These are phyloP conservation scores for Todiramphus saurophagus DNA, from an alignment of 2,113 vertebrate species.

Conservation along the genomic window DNA sequence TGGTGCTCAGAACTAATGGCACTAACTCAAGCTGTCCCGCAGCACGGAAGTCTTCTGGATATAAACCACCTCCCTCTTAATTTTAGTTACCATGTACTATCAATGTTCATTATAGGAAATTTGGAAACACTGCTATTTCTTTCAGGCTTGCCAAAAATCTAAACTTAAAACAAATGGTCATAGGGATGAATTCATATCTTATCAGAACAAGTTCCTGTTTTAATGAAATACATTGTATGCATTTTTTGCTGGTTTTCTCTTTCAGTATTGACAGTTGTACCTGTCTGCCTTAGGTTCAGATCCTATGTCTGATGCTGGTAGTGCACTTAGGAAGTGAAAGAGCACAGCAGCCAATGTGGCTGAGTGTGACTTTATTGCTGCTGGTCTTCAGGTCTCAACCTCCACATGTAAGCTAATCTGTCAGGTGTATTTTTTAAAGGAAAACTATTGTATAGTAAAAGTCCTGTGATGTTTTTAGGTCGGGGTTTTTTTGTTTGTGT, in stretches of 20 bases:
- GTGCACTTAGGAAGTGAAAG: neutral
- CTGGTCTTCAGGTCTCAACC: neutral
- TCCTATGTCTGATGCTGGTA: neutral
- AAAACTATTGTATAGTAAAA: neutral
- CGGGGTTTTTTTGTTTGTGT: too few relatives aligned
- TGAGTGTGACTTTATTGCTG: neutral
- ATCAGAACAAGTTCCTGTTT: neutral
- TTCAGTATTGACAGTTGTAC: neutral
- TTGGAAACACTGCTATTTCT: neutral
- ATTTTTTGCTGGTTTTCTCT: neutral
- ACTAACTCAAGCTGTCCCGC: neutral
- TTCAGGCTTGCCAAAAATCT: neutral
- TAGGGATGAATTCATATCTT: neutral
- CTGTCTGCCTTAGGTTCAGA: neutral
- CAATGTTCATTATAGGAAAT: neutral
- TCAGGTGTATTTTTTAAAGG: neutral
- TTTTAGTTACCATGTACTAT: neutral
- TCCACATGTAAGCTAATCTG: neutral
- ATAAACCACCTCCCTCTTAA: neutral
- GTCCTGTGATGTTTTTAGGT: too few relatives aligned
- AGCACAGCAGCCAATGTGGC: neutral
- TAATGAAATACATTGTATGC: neutral
- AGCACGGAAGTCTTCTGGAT: fast-evolving
- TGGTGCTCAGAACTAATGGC: neutral
- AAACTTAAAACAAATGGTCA: neutral